Evolutionary conservation across 2,113 vertebrate genomes (phyloP).

Genomic region (Tautogolabrus adspersus): DNA sequence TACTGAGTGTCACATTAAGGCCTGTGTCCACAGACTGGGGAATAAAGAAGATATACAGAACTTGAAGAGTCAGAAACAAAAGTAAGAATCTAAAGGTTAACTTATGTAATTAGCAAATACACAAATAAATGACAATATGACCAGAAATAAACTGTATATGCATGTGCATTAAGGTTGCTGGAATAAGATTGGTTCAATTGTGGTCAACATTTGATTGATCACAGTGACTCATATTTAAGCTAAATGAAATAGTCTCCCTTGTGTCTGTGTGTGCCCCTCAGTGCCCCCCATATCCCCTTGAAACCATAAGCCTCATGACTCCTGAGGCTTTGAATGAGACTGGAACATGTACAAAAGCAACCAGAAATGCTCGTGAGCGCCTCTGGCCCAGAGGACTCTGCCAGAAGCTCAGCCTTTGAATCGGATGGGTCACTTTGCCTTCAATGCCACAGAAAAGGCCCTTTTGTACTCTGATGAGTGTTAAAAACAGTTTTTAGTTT

Average conservation of each 20-base stretch:
- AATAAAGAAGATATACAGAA: too few relatives aligned
- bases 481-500: slow-evolving; percentile 23
- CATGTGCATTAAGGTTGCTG: too few relatives aligned
- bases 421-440: slow-evolving; percentile 29
- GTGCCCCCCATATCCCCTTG: slow-evolving; percentile 6
- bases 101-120: too few relatives aligned
- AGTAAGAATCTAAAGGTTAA: too few relatives aligned
- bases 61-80: too few relatives aligned
- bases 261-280: background rate
- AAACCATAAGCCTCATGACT: slow-evolving; percentile 20
- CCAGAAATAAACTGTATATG: too few relatives aligned
- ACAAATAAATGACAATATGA: too few relatives aligned
- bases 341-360: slow-evolving; percentile 21
- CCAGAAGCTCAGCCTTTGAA: slow-evolving; percentile 34
- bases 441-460: slow-evolving; percentile 7
- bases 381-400: slow-evolving; percentile 12
- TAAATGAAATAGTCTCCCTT: slow-evolving; percentile 13
- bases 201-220: too few relatives aligned
- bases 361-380: slow-evolving; percentile 27
- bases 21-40: too few relatives aligned
- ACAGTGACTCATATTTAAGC: background rate
- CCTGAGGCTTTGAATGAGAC: slow-evolving; percentile 13
- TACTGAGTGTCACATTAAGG: too few relatives aligned
- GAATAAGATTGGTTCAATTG: too few relatives aligned
- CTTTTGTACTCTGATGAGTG: slow-evolving; percentile 33